These are phyloP conservation scores for Leptonema lineaticorne DNA, from an alignment of 1,140 invertebrate genomes.

Conservation along the genomic window DNA sequence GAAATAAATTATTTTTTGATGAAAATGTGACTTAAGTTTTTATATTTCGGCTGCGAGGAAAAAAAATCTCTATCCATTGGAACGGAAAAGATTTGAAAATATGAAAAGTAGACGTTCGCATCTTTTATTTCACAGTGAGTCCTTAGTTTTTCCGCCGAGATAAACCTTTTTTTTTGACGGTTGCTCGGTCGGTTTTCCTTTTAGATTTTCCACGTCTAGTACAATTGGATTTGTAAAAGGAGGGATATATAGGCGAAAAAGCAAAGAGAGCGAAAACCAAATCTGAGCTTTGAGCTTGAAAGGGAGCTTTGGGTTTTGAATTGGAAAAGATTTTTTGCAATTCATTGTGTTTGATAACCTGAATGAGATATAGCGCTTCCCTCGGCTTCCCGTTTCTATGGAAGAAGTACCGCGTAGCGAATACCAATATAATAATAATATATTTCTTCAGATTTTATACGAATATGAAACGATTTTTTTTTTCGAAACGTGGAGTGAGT, in stretches of 20 bases:
- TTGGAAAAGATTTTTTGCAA: slow-evolving; percentile 43
- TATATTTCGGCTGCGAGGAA: too few species aligned
- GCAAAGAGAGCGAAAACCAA: slow-evolving; percentile 25
- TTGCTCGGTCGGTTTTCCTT: slow-evolving; percentile 1
- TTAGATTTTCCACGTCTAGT: slow-evolving; percentile 23
- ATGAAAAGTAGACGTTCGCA: not conserved
- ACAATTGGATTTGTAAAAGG: slow-evolving; percentile 40
- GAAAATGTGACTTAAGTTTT: too few species aligned
- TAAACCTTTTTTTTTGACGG: slow-evolving; percentile 29
- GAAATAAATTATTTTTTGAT: too few species aligned
- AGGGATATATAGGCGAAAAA: slow-evolving; percentile 22
- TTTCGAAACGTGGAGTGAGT: not conserved
- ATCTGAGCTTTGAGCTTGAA: slow-evolving; percentile 31
- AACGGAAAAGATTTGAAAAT: too few species aligned
- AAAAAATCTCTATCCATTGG: too few species aligned
- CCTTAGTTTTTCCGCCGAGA: slow-evolving; percentile 18
- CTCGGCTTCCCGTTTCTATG: slow-evolving; percentile 23
- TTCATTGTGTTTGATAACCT: slow-evolving; percentile 43
- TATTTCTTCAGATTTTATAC: slow-evolving; percentile 20
- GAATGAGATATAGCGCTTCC: slow-evolving; percentile 40
- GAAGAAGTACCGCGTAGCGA: slow-evolving; percentile 24
- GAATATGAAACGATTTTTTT: not conserved
- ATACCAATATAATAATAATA: slow-evolving; percentile 41
- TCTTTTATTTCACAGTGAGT: slow-evolving; percentile 19
- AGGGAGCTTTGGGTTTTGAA: slow-evolving; percentile 33